phyloP scores from a whole-genome alignment of 1,140 invertebrate genomes.

The Ooceraea biroi region DNA sequence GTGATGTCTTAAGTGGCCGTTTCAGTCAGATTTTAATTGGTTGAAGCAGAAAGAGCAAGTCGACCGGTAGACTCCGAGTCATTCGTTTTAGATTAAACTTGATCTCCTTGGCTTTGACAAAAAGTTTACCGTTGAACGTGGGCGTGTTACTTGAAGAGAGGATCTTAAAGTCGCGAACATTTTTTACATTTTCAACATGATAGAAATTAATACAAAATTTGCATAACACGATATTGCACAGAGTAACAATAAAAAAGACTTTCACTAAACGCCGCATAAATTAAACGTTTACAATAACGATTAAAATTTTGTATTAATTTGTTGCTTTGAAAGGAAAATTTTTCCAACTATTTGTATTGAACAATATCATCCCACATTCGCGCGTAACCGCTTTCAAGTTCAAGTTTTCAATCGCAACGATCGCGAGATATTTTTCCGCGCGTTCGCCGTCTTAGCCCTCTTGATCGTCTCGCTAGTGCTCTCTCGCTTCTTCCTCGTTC shows the following conservation, averaged over 20 bases:
- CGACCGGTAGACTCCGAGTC: not conserved
- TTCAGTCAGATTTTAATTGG: slow-evolving; percentile 42
- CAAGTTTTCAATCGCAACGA: slow-evolving; percentile 11
- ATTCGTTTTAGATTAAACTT: not conserved
- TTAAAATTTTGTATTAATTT: not conserved
- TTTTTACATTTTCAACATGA: not conserved
- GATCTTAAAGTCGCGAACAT: not conserved
- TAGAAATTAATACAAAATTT: not conserved
- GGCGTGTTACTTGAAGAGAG: not conserved
- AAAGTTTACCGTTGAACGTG: not conserved
- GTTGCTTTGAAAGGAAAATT: not conserved
- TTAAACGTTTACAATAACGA: not conserved
- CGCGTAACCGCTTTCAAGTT: not conserved
- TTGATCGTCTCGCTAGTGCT: slow-evolving; percentile 3
- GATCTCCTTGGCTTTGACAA: not conserved
- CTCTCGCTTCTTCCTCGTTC: slow-evolving; percentile 81
- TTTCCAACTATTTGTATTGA: not conserved
- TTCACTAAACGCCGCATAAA: too few relatives aligned
- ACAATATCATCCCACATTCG: not conserved
- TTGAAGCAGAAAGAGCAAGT: slow-evolving; percentile 29
- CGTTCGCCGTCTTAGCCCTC: not conserved
- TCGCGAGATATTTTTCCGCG: slow-evolving; percentile 65
- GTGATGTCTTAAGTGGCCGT: slow-evolving; percentile 27
- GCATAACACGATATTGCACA: too few relatives aligned
- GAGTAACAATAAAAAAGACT: too few relatives aligned